These are phyloP conservation scores for Peromyscus eremicus DNA, from an alignment of 2,797 vertebrate genomes.

Conservation along the genomic window DNA sequence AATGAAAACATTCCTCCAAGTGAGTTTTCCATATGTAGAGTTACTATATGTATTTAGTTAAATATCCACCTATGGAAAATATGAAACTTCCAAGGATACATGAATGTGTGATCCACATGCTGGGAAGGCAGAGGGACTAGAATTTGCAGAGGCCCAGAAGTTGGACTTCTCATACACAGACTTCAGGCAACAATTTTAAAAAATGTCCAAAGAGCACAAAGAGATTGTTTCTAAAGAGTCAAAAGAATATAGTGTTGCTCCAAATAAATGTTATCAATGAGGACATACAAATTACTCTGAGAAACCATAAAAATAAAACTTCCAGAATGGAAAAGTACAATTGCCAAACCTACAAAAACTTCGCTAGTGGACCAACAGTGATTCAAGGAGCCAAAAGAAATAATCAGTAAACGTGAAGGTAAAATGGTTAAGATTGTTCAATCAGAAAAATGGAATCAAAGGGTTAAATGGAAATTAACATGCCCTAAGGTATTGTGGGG, in stretches of 20 bases:
- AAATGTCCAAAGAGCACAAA: background rate
- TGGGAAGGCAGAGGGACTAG: background rate
- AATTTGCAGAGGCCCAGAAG: background rate
- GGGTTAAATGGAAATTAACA: background rate
- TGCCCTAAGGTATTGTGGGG: background rate
- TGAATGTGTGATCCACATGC: background rate
- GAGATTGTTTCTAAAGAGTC: background rate
- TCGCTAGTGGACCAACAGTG: background rate
- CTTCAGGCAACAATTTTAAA: background rate
- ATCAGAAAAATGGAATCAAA: background rate
- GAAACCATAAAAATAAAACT: conserved; percentile 1
- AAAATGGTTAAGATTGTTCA: background rate
- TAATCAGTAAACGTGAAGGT: background rate
- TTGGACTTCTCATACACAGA: background rate
- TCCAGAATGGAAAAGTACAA: background rate
- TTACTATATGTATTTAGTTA: background rate
- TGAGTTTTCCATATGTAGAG: background rate
- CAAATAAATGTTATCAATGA: background rate
- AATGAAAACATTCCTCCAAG: background rate
- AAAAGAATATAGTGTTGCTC: background rate
- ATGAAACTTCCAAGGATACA: background rate
- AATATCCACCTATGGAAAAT: background rate
- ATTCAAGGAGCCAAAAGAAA: background rate
- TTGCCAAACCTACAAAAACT: background rate
- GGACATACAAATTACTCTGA: background rate